Base-by-base conservation (phyloP, 2,888 invertebrate genomes). In the Pandemis corylana region DNA sequence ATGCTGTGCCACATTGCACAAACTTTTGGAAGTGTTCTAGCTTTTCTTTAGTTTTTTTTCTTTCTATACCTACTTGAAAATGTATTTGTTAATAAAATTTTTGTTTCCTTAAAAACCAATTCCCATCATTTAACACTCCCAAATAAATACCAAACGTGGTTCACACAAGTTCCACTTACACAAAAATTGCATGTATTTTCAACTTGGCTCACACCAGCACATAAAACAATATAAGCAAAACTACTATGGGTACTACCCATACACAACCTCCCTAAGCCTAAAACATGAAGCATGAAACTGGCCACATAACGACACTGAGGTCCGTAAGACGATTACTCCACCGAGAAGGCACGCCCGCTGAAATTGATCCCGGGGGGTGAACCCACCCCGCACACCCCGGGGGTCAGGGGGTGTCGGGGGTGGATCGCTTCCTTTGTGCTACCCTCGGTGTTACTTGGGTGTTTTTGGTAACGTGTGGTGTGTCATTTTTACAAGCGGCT, bases 271-370 rank as follows among this genome's bases (percentile, higher is more conserved):
- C 72, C 77, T 80, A 81, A 83, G 81, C 81, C 81, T 77, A 72
- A 78, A 79, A 20, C 66, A 59, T 28, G 59, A 12, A 20, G 12
- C 59, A 59, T 59, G 59, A 59, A 59, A 82, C 82, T 82, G 79
- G 80, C 84, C 86, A 84, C 85, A 84, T 84, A 85, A 85, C 84
- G 83, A 81, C 83, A 81, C 84, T 78, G 79, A 82, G 85, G 87
- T 85, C 87, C 86, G 81, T 89, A 89, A 88, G 88, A 86, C 88
- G 89, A 89, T 89, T 89, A 89, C 87, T 82, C 74, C 83, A 85
- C 83, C 82, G 86, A 83, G 85, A 86, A 87, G 85, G 85, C 84
- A 80, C 81, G 76, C 84, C 84, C 86, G 81, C 81, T 86, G 86
- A 83, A 86, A 88, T 87, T 86, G 87, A 86, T 86, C 87, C 84